Conservation (phyloP, 2,888 invertebrate genomes). For the Apotomis capreana region DNA sequence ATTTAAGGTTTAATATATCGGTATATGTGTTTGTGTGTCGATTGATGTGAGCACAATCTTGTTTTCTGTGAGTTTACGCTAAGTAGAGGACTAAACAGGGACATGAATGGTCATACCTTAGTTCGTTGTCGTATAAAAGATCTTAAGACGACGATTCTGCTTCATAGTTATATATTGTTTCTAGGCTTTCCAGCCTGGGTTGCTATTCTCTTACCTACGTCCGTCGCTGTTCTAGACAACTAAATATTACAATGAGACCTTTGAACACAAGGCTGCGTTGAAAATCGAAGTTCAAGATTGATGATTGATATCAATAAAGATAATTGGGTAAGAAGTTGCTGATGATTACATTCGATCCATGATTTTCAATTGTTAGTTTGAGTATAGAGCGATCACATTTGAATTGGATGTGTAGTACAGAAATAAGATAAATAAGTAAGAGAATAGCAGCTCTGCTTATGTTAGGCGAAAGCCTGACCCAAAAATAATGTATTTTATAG, state of each 20-base stretch:
- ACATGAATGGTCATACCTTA: constrained; percentile 48
- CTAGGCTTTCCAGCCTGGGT: constrained; percentile 21
- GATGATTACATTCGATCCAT: background rate
- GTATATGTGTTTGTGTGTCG: constrained; percentile 68
- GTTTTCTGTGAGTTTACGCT: constrained; percentile 64
- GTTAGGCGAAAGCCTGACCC: constrained; percentile 59
- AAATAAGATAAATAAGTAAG: background rate
- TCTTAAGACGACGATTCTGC: constrained; percentile 25
- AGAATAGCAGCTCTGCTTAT: constrained; percentile 27
- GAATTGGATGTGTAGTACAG: background rate
- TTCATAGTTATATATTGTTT: constrained; percentile 37
- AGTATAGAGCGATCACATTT: background rate
- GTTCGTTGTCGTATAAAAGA: constrained; percentile 17
- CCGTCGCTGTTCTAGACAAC: background rate
- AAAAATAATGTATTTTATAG: constrained; percentile 79
- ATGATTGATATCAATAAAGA: too few relatives aligned
- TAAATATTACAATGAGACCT: background rate
- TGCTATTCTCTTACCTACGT: constrained; percentile 1
- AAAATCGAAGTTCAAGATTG: background rate
- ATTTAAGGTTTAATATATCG: constrained; percentile 63
- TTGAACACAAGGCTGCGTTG: background rate
- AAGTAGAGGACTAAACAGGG: constrained; percentile 76
- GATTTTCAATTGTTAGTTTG: background rate
- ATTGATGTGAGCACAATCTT: constrained; percentile 77
- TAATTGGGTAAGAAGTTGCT: background rate